phyloP scores from a whole-genome alignment of 2,113 vertebrate species.

The Synodontis membranacea region DNA sequence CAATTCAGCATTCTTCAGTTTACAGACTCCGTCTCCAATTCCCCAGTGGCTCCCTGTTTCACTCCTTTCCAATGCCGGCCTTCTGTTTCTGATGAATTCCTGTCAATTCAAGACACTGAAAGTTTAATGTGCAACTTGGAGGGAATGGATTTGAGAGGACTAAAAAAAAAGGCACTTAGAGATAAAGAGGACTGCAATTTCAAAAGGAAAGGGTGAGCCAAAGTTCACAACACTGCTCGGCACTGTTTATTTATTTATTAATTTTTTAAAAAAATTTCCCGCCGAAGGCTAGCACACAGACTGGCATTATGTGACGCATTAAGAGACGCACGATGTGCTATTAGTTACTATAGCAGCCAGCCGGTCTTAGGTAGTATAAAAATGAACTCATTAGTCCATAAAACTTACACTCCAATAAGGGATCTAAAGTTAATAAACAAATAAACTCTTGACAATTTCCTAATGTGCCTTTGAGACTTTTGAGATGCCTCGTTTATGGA shows the following conservation, averaged over 20 bases:
- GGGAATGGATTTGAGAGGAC: conserved; percentile 66
- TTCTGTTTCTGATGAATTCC: conserved; percentile 36
- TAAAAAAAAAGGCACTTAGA: conserved; percentile 68
- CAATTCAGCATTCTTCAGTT: conserved; percentile 70
- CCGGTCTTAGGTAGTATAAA: not conserved
- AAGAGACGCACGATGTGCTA: conserved; percentile 11
- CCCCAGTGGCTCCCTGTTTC: conserved; percentile 63
- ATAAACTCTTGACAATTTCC: not conserved
- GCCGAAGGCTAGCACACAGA: conserved; percentile 17
- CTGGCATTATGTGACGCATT: conserved; percentile 24
- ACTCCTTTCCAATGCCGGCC: conserved; percentile 4
- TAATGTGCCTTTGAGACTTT: not conserved
- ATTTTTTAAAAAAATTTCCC: not conserved
- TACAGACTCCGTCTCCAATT: conserved; percentile 57
- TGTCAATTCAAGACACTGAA: conserved; percentile 47
- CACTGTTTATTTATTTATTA: not conserved
- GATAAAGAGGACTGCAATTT: conserved; percentile 72
- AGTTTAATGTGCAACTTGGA: conserved; percentile 68
- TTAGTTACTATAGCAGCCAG: conserved; percentile 26
- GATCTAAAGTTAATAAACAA: not conserved
- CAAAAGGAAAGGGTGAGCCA: conserved; percentile 67
- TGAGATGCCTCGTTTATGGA: not conserved
- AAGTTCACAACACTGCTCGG: conserved; percentile 66
- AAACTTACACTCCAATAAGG: not conserved
- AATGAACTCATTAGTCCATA: not conserved